Evolutionary conservation across 2,888 invertebrate species (phyloP).

Genomic region (Eristalinus sepulchralis): DNA sequence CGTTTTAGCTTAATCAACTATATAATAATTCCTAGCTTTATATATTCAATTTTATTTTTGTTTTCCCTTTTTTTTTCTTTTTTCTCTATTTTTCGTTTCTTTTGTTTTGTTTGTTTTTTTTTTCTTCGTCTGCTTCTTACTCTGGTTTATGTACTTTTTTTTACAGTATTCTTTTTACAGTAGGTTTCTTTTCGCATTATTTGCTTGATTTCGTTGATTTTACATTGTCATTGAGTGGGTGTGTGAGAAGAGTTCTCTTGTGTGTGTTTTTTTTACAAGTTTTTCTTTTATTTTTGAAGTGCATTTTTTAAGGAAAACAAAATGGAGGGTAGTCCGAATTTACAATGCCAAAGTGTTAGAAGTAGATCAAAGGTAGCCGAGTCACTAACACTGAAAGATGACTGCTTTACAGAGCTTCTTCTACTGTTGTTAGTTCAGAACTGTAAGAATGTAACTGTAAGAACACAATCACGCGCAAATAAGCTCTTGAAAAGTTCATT

Average conservation of each 20-base stretch:
- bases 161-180: conserved; percentile 35
- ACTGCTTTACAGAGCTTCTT: no score
- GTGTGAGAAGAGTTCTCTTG: conserved; percentile 20
- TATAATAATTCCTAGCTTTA: conserved; percentile 46
- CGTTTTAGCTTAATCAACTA: conserved; percentile 63
- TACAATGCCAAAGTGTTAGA: background rate
- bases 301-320: background rate
- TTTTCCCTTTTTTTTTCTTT: conserved; percentile 21
- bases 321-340: background rate
- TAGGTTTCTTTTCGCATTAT: conserved; percentile 44
- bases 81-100: conserved; percentile 10
- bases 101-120: conserved; percentile 22
- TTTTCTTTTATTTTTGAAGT: background rate
- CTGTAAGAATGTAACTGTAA: no score
- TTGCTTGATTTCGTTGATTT: conserved; percentile 69
- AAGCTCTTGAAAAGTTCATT: no score
- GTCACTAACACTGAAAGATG: no score
- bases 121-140: background rate
- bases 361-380: background rate
- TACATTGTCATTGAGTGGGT: conserved; percentile 69
- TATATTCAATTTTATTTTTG: conserved; percentile 28
- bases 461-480: no score
- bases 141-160: conserved; percentile 2
- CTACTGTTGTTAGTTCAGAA: no score
- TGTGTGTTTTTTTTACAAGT: conserved; percentile 1